Evolutionary conservation across 1,140 invertebrate genomes (phyloP).

Genomic region (Drosophila sproati): DNA sequence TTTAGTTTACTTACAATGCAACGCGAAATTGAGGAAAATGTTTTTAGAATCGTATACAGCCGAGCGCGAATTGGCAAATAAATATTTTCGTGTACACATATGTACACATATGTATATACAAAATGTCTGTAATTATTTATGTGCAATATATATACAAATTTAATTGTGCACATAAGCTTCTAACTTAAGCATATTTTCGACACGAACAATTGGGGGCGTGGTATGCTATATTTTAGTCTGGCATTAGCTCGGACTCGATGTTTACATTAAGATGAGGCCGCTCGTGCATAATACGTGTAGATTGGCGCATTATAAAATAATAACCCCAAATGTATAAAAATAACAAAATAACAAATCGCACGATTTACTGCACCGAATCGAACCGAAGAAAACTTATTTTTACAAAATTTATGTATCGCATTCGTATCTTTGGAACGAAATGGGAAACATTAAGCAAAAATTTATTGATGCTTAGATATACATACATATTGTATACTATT

Average conservation of each 20-base stretch:
- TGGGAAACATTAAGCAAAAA: no score
- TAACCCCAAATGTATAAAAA: neutral
- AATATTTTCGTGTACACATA: neutral
- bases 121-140: constrained; percentile 9
- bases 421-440: no score
- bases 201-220: neutral
- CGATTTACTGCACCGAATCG: no score
- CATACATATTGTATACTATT: no score
- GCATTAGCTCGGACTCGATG: constrained; percentile 3
- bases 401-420: no score
- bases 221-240: neutral
- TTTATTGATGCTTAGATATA: no score
- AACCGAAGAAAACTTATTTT: no score
- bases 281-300: constrained; percentile 32
- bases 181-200: neutral
- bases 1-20: constrained; percentile 63
- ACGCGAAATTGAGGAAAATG: constrained; percentile 68
- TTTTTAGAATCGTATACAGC: constrained; percentile 55
- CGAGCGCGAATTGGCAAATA: neutral
- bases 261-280: constrained; percentile 4
- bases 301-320: constrained; percentile 35
- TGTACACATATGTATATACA: constrained; percentile 15
- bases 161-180: neutral
- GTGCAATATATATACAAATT: neutral
- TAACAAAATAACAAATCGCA: neutral